These are phyloP conservation scores for Microchrysa polita DNA, from an alignment of 2,888 invertebrate genomes.

Conservation along the genomic window DNA sequence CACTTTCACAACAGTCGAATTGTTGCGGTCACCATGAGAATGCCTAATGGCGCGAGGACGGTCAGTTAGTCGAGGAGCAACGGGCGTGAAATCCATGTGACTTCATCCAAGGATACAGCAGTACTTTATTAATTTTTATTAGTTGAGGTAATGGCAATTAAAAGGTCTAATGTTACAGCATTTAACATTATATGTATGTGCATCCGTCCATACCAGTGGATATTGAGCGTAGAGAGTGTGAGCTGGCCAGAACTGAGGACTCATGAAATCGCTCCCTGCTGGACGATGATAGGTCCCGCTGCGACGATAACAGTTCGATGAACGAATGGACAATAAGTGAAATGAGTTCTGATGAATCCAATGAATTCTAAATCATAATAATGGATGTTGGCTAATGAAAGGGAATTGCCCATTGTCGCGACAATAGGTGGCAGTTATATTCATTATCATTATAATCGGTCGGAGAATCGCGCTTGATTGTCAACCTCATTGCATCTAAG, in stretches of 20 bases:
- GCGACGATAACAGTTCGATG: not conserved
- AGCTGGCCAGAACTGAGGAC: not conserved
- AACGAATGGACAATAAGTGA: slow-evolving; percentile 1
- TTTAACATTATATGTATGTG: slow-evolving; percentile 33
- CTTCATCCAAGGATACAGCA: slow-evolving; percentile 13
- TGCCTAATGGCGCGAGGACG: slow-evolving; percentile 15
- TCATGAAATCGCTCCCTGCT: not conserved
- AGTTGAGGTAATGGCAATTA: slow-evolving; percentile 38
- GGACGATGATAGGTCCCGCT: not conserved
- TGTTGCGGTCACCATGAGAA: slow-evolving; percentile 30
- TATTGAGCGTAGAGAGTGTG: not conserved
- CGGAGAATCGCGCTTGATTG: too few relatives aligned
- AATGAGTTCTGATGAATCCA: slow-evolving; percentile 25
- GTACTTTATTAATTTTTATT: slow-evolving; percentile 38
- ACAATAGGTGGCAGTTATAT: too few relatives aligned
- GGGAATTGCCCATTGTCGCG: too few relatives aligned
- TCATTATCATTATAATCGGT: too few relatives aligned
- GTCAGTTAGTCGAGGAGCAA: not conserved
- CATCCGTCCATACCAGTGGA: too few relatives aligned
- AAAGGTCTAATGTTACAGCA: slow-evolving; percentile 33
- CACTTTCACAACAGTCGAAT: slow-evolving; percentile 22
- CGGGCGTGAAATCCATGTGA: not conserved
- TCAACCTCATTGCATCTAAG: too few relatives aligned
- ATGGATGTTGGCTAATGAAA: too few relatives aligned
- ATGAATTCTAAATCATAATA: slow-evolving; percentile 12